A percentile compares a stretch with the other conserved stretches of the same genome.
Conservation (phyloP, 1,140 invertebrate genomes). For the Melanaphis sacchari region DNA sequence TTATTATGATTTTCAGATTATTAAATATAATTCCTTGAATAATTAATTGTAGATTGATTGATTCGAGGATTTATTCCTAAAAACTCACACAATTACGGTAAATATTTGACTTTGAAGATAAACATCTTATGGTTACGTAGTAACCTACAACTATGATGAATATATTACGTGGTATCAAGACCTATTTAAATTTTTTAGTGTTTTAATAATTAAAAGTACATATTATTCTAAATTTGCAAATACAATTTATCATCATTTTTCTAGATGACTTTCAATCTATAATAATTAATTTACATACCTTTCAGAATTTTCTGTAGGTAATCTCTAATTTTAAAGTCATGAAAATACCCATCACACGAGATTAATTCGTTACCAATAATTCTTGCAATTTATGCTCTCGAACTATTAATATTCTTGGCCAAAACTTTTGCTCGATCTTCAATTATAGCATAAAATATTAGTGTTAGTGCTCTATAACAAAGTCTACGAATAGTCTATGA, state of each 20-base stretch:
- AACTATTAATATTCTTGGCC: neutral
- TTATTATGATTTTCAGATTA: neutral
- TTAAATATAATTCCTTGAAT: neutral
- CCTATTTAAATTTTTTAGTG: neutral
- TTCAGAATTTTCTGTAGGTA: neutral
- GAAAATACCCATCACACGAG: neutral
- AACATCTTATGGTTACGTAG: neutral
- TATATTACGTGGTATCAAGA: neutral
- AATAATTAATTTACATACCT: neutral
- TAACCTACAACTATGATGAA: neutral
- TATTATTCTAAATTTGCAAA: neutral
- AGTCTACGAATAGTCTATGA: neutral
- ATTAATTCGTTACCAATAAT: neutral
- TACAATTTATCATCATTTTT: neutral
- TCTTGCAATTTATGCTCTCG: neutral
- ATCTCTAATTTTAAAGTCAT: neutral
- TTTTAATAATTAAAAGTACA: neutral
- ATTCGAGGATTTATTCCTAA: neutral
- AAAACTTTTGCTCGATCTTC: neutral
- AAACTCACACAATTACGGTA: neutral
- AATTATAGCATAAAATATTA: neutral
- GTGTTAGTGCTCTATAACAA: neutral
- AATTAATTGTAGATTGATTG: neutral
- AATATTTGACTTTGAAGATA: constrained; percentile 5
- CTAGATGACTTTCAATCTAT: neutral